A percentile compares a stretch with the other conserved stretches of the same genome.
phyloP scores from a whole-genome alignment of 2,888 invertebrate genomes.

The Eristalinus sepulchralis region DNA sequence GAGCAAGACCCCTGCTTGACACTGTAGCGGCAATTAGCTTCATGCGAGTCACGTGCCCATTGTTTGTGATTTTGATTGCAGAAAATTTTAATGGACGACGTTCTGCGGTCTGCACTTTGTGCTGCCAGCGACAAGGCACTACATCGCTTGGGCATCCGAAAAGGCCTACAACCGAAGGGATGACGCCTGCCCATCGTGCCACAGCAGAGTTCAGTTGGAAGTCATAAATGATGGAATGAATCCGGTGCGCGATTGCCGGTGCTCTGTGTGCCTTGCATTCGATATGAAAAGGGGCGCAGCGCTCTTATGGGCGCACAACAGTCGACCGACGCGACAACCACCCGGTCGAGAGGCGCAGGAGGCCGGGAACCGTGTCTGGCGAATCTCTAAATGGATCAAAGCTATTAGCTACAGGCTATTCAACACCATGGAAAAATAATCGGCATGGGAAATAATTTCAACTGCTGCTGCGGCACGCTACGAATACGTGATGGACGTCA shows the following conservation, averaged over 20 bases:
- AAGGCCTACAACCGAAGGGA: conserved; percentile 48
- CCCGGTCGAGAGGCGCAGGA: neutral
- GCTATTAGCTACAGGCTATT: conserved; percentile 72
- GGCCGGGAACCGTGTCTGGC: conserved; percentile 41
- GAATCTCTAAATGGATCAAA: conserved; percentile 71
- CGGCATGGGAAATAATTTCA: conserved; percentile 71
- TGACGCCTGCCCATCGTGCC: conserved; percentile 44
- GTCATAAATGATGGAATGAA: conserved; percentile 77
- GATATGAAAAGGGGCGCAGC: conserved; percentile 36
- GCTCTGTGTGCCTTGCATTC: conserved; percentile 61
- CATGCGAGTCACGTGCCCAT: conserved; percentile 74
- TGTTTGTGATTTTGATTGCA: conserved; percentile 74
- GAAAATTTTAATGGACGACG: conserved; percentile 73
- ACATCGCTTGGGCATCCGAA: neutral
- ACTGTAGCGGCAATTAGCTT: conserved; percentile 73
- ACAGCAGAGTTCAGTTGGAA: conserved; percentile 54
- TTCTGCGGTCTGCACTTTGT: conserved; percentile 70
- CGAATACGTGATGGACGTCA: conserved; percentile 65
- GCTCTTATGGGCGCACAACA: neutral
- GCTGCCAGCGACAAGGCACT: neutral
- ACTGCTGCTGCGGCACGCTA: conserved; percentile 60
- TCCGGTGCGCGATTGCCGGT: conserved; percentile 72
- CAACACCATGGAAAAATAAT: conserved; percentile 71
- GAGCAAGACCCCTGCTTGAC: conserved; percentile 65
- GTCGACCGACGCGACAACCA: neutral